Conservation (phyloP, 1,140 invertebrate species). For the Scaptomyza montana region DNA sequence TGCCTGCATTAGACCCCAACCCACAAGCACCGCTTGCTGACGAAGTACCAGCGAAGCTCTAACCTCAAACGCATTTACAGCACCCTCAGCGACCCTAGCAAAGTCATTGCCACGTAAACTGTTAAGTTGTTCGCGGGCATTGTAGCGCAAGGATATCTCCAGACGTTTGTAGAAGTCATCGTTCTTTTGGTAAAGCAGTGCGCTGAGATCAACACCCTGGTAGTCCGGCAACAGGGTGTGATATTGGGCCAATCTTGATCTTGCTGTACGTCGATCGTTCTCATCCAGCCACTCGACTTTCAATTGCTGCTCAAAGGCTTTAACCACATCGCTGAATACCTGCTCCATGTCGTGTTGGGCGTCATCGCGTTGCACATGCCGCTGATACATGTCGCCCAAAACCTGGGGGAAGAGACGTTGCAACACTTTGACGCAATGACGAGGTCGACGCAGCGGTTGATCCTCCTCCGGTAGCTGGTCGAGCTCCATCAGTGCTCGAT, state of each 20-base stretch:
- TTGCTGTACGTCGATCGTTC: constrained; percentile 57
- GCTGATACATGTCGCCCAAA: constrained; percentile 66
- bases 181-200: constrained; percentile 55
- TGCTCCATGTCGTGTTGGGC: constrained; percentile 52
- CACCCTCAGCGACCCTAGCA: constrained; percentile 9
- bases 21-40: constrained; percentile 94
- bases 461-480: constrained; percentile 61
- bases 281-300: constrained; percentile 65
- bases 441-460: constrained; percentile 32
- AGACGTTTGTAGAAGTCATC: constrained; percentile 64
- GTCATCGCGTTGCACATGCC: constrained; percentile 55
- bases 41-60: constrained; percentile 85
- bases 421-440: constrained; percentile 53
- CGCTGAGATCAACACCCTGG: constrained; percentile 56
- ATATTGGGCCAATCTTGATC: constrained; percentile 46
- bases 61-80: constrained; percentile 61
- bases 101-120: constrained; percentile 53
- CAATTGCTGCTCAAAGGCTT: constrained; percentile 58
- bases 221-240: constrained; percentile 49
- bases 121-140: constrained; percentile 53
- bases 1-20: constrained; percentile 96
- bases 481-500: constrained; percentile 62
- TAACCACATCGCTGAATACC: constrained; percentile 60
- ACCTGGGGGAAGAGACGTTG: constrained; percentile 65
- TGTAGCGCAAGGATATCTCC: constrained; percentile 48